These are phyloP conservation scores for Tipula confusa DNA, from an alignment of 2,888 invertebrate genomes.

Conservation along the genomic window DNA sequence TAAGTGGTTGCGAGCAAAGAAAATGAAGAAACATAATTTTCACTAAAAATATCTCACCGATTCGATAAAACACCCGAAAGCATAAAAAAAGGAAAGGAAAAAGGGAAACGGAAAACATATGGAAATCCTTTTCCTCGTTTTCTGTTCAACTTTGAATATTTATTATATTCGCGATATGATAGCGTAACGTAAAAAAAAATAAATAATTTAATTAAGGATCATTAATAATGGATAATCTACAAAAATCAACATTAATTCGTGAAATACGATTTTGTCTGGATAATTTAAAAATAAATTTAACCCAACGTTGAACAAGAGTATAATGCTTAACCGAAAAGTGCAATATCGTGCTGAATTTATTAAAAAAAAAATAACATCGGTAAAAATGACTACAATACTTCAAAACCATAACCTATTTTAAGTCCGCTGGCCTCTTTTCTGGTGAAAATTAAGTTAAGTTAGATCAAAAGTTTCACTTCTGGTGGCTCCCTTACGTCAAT, in stretches of 20 bases:
- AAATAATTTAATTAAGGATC: not conserved
- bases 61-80: not conserved
- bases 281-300: not conserved
- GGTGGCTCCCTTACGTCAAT: too few relatives aligned
- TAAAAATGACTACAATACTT: too few relatives aligned
- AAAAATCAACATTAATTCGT: not conserved
- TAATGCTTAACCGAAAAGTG: too few relatives aligned
- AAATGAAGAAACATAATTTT: not conserved
- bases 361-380: too few relatives aligned
- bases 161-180: not conserved
- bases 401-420: too few relatives aligned
- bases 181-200: not conserved
- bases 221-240: conserved; percentile 3
- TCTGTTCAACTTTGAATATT: conserved; percentile 1
- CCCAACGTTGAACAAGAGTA: not conserved
- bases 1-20: not conserved
- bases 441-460: too few relatives aligned
- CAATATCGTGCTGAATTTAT: too few relatives aligned
- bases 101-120: not conserved
- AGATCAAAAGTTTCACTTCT: too few relatives aligned
- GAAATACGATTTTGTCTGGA: not conserved
- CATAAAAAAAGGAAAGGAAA: not conserved
- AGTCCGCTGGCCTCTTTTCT: too few relatives aligned
- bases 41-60: not conserved
- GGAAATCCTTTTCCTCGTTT: not conserved